Percentiles rank a stretch among this genome's conserved stretches.
Evolutionary conservation across 2,888 invertebrate genomes (phyloP).

Genomic region (Neoascia interrupta): DNA sequence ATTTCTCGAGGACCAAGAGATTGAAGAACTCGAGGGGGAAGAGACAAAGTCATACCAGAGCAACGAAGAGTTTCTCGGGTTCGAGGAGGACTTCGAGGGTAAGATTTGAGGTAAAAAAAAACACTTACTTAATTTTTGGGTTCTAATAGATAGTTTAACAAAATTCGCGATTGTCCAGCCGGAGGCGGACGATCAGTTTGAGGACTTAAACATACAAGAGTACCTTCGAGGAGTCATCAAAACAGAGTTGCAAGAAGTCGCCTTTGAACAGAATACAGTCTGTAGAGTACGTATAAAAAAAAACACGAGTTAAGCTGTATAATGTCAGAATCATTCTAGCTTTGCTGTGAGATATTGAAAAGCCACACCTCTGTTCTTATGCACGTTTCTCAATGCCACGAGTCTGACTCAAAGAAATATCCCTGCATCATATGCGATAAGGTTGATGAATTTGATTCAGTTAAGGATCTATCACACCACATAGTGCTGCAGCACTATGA

Average conservation of each 20-base stretch:
- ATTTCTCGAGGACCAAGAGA: background rate
- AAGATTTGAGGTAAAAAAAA: background rate
- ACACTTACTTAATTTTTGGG: background rate
- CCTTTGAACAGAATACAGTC: conserved; percentile 47
- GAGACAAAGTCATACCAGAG: background rate
- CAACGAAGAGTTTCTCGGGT: conserved; percentile 15
- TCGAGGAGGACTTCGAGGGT: conserved; percentile 16
- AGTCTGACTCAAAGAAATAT: conserved; percentile 48
- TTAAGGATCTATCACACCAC: conserved; percentile 74
- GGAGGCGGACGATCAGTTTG: no score
- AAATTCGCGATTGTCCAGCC: background rate
- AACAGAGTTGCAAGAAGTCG: conserved; percentile 57
- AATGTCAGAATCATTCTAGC: no score
- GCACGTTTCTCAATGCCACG: conserved; percentile 45
- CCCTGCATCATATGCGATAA: conserved; percentile 73
- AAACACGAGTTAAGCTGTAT: no score
- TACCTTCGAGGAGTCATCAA: conserved; percentile 40
- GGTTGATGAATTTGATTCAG: conserved; percentile 57
- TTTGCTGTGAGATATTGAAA: conserved; percentile 45
- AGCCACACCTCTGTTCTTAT: conserved; percentile 50
- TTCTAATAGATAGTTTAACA: background rate
- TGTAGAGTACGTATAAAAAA: conserved; percentile 62
- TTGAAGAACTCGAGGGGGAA: background rate
- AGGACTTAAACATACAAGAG: background rate
- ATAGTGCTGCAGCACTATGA: conserved; percentile 75